These are phyloP conservation scores for Bombyx huttoni DNA, from an alignment of 2,888 invertebrate species.

Conservation along the genomic window DNA sequence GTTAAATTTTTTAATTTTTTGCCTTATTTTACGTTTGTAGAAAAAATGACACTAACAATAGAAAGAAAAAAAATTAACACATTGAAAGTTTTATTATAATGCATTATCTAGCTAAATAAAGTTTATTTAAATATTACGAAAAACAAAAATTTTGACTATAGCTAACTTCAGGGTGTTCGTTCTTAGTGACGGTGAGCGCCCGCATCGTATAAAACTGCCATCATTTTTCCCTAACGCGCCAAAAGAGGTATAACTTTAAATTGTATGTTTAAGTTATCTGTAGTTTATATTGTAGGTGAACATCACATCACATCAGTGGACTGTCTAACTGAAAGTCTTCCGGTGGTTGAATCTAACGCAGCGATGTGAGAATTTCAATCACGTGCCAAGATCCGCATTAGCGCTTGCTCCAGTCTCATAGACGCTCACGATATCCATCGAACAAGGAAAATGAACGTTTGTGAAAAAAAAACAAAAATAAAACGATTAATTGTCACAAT, in stretches of 20 bases:
- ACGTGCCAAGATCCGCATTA: conserved; percentile 6
- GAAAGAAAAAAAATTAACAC: no score
- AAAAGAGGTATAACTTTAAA: conserved; percentile 1
- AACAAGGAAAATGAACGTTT: not conserved
- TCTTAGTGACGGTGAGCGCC: no score
- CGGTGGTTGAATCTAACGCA: conserved; percentile 19
- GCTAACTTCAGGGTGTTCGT: no score
- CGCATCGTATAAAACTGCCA: no score
- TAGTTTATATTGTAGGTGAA: not conserved
- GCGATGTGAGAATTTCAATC: conserved; percentile 29
- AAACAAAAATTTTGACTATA: no score
- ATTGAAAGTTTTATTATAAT: no score
- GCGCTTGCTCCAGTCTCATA: not conserved
- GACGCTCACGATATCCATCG: not conserved
- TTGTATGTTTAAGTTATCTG: not conserved
- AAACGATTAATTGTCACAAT: not conserved
- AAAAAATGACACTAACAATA: no score
- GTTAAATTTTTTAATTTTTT: no score
- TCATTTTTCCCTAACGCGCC: no score
- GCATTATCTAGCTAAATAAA: no score
- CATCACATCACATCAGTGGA: not conserved
- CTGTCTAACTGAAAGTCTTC: conserved; percentile 13
- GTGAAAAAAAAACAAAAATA: not conserved
- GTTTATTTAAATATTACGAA: no score
- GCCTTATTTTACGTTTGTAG: no score